A percentile compares a stretch with the other conserved stretches of the same genome.
These are phyloP conservation scores for Geotrupes spiniger DNA, from an alignment of 2,888 invertebrate genomes.

Conservation along the genomic window DNA sequence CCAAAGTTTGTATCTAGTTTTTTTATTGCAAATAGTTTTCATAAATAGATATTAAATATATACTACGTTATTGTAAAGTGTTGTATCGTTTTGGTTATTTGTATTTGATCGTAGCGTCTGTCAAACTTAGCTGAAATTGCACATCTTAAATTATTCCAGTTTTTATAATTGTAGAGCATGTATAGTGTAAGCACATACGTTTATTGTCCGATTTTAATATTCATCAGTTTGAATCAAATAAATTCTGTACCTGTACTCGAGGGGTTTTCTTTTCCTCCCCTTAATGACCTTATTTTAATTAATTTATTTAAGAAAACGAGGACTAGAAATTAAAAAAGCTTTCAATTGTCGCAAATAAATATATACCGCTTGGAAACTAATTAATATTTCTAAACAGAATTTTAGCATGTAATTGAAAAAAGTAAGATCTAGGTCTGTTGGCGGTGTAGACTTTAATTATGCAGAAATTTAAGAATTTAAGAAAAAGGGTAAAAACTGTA, in stretches of 20 bases:
- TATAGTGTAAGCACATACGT: not conserved
- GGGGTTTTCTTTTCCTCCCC: no score
- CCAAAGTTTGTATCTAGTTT: constrained; percentile 6
- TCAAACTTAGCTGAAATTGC: not conserved
- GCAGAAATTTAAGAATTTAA: no score
- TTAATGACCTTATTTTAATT: no score
- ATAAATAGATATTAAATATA: not conserved
- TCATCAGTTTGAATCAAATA: not conserved
- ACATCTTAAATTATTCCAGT: not conserved
- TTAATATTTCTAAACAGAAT: no score
- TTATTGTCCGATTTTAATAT: not conserved
- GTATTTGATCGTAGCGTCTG: not conserved
- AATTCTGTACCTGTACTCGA: constrained; percentile 5
- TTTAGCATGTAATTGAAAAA: no score
- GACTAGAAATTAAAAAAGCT: no score
- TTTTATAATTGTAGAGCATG: not conserved
- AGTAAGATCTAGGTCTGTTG: no score
- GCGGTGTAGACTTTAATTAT: no score
- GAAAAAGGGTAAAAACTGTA: no score
- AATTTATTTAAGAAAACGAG: no score
- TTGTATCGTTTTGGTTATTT: not conserved
- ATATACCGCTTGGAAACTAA: no score
- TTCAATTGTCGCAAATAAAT: no score
- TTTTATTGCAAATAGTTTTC: not conserved
- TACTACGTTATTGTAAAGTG: not conserved